Base-by-base conservation (phyloP, 2,113 vertebrate genomes). In the Onychostruthus taczanowskii region DNA sequence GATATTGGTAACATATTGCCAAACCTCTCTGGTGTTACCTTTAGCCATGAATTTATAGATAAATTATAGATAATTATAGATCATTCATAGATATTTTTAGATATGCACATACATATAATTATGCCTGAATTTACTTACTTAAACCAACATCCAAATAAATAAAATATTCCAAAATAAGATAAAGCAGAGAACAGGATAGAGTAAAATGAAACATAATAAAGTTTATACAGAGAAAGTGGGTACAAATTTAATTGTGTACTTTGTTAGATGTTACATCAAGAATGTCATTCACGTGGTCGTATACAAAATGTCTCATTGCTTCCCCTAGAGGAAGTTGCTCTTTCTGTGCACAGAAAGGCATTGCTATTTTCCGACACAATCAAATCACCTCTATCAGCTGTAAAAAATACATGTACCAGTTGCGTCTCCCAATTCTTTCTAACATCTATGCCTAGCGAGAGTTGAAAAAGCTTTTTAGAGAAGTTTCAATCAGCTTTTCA, bases 401-500 rank as follows among this genome's bases (percentile, higher is more conserved):
- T 12, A 84, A 8, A 73, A 77, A 88, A 81, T 4, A 73, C 19
- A 80, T 14, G 50, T 49, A 80, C 41, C 44, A 39, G 55, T 49
- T 62, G 46, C n/a, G 63, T 31, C 35, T 26, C 39, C 17, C 33
- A 61, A 16, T 77, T 67, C 56, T 70, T 61, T 79, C 67, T 73
- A 91, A 88, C 1, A 5, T 20, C 39, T 63, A 26, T 47, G 44
- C 47, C 67, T 64, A 47, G 23, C 13, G 46, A 85, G 46, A 82
- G 44, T 3, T 83, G 61, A 50, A 80, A 80, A 92, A 74, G 61
- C 30, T 84, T 95, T 90, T 74, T 11, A 74, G n/a, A 94, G 39
- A 93, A 55, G 49, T 84, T 93, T 75, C 69, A 31, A 79, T 70
- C 82, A 89, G n/a, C 35, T 94, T 93, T 88, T 73, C 68, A 83